phyloP scores from a whole-genome alignment of 1,140 invertebrate genomes.

The Mycetomoellerius zeteki region DNA sequence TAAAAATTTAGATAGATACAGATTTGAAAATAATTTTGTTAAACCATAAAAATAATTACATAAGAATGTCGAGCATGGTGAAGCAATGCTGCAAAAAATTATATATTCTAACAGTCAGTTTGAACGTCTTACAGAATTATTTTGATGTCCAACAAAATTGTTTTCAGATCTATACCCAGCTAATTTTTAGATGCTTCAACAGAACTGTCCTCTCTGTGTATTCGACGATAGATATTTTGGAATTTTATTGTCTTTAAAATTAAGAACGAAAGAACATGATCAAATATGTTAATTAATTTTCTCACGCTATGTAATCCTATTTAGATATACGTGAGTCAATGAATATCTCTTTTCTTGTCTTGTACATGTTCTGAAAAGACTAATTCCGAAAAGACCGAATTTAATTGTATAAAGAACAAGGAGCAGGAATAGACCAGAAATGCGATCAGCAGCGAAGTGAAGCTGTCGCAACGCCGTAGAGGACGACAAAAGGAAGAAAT shows the following conservation, averaged over 20 bases:
- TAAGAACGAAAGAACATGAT: not conserved
- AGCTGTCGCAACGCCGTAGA: constrained; percentile 51
- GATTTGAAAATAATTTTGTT: too few relatives aligned
- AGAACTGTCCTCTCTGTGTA: too few relatives aligned
- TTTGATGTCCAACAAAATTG: too few relatives aligned
- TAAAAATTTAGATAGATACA: too few relatives aligned
- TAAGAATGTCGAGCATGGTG: too few relatives aligned
- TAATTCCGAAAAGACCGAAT: constrained; percentile 65
- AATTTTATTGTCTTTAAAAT: not conserved
- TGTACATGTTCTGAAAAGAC: not conserved
- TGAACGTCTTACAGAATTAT: too few relatives aligned
- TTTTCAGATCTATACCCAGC: too few relatives aligned
- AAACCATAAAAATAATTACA: too few relatives aligned
- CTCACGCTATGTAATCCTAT: not conserved
- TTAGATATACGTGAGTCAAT: not conserved
- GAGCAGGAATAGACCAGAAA: constrained; percentile 42
- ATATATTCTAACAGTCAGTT: too few relatives aligned
- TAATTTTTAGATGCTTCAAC: too few relatives aligned
- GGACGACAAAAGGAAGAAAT: constrained; percentile 79
- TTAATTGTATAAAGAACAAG: constrained; percentile 31
- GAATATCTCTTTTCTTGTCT: not conserved
- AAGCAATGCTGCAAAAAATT: too few relatives aligned
- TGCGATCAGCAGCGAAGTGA: constrained; percentile 23
- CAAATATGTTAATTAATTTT: not conserved
- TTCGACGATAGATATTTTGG: not conserved